Percentiles rank a stretch among this genome's conserved stretches.
phyloP scores from a whole-genome alignment of 2,797 vertebrate genomes.

The Ctenopoma kingsleyae region DNA sequence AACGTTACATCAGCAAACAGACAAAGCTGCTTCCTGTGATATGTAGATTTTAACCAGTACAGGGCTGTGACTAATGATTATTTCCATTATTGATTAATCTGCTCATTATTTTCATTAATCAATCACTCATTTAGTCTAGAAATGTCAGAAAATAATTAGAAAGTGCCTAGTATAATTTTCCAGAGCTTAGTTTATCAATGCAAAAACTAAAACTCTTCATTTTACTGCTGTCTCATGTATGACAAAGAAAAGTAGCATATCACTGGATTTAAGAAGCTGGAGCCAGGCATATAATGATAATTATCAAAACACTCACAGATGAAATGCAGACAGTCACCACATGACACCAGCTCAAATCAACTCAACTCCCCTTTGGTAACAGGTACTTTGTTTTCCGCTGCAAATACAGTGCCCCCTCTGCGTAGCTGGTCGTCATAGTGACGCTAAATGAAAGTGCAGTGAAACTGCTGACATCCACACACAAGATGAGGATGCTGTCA shows the following conservation, averaged over 20 bases:
- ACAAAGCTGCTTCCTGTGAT: background rate
- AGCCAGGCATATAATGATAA: background rate
- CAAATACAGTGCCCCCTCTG: no score
- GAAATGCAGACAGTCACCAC: no score
- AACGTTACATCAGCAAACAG: background rate
- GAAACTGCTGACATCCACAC: no score
- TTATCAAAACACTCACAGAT: background rate
- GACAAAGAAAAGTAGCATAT: background rate
- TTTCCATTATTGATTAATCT: background rate
- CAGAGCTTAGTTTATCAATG: background rate
- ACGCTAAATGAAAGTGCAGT: no score
- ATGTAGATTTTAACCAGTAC: background rate
- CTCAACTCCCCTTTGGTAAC: no score
- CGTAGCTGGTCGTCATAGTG: no score
- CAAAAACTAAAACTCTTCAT: background rate
- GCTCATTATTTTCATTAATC: background rate
- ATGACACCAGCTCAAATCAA: no score
- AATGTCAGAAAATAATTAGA: background rate
- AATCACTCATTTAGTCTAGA: background rate
- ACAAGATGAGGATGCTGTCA: no score
- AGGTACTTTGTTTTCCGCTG: no score
- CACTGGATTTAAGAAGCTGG: background rate
- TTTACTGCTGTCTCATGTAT: background rate
- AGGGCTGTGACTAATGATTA: no score
- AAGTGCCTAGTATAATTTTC: background rate